Evolutionary conservation across 2,888 invertebrate species (phyloP).

Genomic region (Anticlea derivata): DNA sequence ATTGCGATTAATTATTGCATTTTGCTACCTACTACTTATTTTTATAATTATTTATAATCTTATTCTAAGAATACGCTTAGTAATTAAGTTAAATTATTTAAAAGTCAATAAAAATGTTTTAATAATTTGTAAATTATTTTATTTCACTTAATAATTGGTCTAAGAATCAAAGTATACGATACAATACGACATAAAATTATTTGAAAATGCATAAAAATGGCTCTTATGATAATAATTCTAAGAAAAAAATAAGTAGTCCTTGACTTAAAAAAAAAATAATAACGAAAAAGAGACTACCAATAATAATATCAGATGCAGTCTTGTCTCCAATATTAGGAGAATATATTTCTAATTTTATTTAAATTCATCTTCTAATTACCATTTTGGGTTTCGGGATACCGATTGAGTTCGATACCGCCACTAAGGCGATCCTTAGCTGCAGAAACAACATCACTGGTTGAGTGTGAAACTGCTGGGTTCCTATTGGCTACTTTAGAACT

Average conservation of each 20-base stretch:
- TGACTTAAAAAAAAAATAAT: neutral
- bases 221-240: no score
- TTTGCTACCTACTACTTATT: conserved; percentile 52
- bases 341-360: no score
- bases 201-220: no score
- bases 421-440: conserved; percentile 2
- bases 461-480: conserved; percentile 5
- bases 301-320: neutral
- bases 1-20: conserved; percentile 58
- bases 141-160: conserved; percentile 30
- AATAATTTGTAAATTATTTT: conserved; percentile 56
- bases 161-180: no score
- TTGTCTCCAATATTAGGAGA: neutral
- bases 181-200: no score
- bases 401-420: conserved; percentile 18
- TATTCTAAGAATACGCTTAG: conserved; percentile 75
- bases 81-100: conserved; percentile 80
- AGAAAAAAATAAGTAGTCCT: neutral
- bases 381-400: conserved; percentile 4
- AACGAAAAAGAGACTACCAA: no score
- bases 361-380: conserved; percentile 12
- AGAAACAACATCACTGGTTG: neutral
- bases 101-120: conserved; percentile 83
- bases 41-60: conserved; percentile 62
- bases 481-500: conserved; percentile 9